Evolutionary conservation across 2,888 invertebrate species (phyloP), one percentile per base, ranked within the genome.

Genomic region (Noctua fimbriata): DNA sequence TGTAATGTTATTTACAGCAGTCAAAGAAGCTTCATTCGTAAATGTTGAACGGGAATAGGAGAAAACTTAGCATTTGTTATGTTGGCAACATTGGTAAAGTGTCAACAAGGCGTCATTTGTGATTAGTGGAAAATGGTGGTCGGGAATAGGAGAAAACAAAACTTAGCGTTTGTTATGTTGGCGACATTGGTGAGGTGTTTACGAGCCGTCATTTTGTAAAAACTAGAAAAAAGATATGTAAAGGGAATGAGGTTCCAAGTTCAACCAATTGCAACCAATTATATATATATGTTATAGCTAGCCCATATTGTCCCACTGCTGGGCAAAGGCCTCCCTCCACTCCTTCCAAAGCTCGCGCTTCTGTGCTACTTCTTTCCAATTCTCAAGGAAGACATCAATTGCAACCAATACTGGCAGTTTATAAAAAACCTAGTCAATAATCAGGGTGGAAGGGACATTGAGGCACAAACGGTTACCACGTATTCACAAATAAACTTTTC

Each of bases 121-220:
- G 18, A 16, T 12, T n/a, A n/a, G n/a, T n/a, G 5, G n/a, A 36
- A 60, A n/a, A 28, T 28, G 60, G 28, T 24, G 28, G 28, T 2
- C 60, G 7, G 28, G 28, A 60, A 60, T 16, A 28, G 60, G 16
- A 7, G 60, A 80, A 79, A 74, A 73, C 18, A 44, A 44, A 75
- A 44, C 2, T 32, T 21, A 36, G 4, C 21, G 28, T n/a, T 58
- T 41, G 10, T 28, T 18, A 44, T 28, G 82, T 69, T 69, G 67
- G 74, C 58, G 60, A 32, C 67, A 44, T n/a, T 55, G 47, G 0
- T 18, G 16, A 36, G 0, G 47, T 73, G 74, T 58, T 49, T 58
- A 67, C 16, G 5, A 58, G 58, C 41, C 58, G 7, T 49, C 9
- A 49, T 81, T 41, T 81, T 81, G 16, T 52, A 47, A 41, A 67